phyloP scores from a whole-genome alignment of 2,797 vertebrate species.

The Oreochromis grahami region DNA sequence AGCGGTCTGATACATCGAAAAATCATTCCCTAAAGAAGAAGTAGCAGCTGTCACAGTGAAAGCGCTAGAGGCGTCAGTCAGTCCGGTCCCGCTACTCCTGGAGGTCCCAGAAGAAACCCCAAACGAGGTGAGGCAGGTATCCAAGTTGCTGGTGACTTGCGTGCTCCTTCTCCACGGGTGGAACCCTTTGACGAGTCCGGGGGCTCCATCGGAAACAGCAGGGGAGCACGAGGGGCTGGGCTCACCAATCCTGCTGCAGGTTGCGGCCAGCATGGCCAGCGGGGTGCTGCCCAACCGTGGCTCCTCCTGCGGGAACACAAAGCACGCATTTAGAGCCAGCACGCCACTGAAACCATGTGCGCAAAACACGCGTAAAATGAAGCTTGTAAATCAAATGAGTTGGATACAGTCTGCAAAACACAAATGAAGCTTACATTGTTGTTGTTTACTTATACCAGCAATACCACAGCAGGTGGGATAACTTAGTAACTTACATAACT shows the following conservation, averaged over 20 bases:
- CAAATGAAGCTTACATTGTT: neutral
- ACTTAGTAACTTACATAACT: neutral
- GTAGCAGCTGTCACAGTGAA: slow-evolving; percentile 84
- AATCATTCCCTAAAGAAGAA: slow-evolving; percentile 85
- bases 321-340: neutral
- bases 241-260: slow-evolving; percentile 94
- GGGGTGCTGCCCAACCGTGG: slow-evolving; percentile 91
- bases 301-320: slow-evolving; percentile 82
- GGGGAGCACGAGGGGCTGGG: slow-evolving; percentile 84
- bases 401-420: neutral
- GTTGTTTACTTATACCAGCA: neutral
- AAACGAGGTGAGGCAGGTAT: slow-evolving; percentile 72
- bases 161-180: slow-evolving; percentile 88
- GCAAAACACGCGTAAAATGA: slow-evolving; percentile 10
- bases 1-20: slow-evolving; percentile 84
- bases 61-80: slow-evolving; percentile 82
- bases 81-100: slow-evolving; percentile 62
- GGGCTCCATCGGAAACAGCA: slow-evolving; percentile 80
- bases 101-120: slow-evolving; percentile 70
- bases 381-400: neutral
- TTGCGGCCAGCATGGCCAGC: slow-evolving; percentile 93
- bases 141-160: slow-evolving; percentile 75
- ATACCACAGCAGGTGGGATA: neutral
- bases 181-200: slow-evolving; percentile 87
- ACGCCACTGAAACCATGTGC: neutral